These are phyloP conservation scores for Tetragonula clypearis DNA, from an alignment of 1,140 invertebrate genomes.

Conservation along the genomic window DNA sequence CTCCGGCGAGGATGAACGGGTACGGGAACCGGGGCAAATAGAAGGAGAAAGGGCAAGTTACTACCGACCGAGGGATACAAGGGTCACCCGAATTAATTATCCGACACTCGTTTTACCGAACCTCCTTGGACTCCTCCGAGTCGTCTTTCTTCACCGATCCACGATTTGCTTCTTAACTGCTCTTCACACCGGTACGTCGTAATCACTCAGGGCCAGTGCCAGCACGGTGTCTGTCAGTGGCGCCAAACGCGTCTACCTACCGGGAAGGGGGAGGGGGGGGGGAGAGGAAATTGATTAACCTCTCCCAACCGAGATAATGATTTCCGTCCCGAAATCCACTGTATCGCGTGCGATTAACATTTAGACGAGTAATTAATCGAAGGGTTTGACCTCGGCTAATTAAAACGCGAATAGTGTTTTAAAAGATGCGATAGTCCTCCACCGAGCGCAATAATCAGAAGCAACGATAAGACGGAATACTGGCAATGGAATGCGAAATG, in stretches of 20 bases:
- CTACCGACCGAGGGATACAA: constrained; percentile 52
- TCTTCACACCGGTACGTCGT: constrained; percentile 42
- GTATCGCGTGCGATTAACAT: not conserved
- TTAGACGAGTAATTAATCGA: constrained; percentile 8
- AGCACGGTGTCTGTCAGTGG: not conserved
- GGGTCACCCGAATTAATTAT: constrained; percentile 76
- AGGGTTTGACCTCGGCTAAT: not conserved
- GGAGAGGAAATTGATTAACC: not conserved
- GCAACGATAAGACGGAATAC: not conserved
- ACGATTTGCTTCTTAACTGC: constrained; percentile 35
- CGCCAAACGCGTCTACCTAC: not conserved
- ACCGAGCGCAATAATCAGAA: not conserved
- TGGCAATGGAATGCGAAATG: not conserved
- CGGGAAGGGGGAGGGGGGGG: not conserved
- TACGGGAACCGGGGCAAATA: constrained; percentile 14
- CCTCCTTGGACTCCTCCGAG: constrained; percentile 23
- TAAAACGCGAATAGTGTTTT: not conserved
- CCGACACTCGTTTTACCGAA: constrained; percentile 70
- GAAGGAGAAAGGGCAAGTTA: constrained; percentile 20
- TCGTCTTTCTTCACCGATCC: constrained; percentile 39
- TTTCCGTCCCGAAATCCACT: not conserved
- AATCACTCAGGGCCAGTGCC: not conserved
- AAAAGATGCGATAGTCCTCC: not conserved
- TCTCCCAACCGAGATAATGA: not conserved
- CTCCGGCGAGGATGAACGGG: constrained; percentile 3